These are phyloP conservation scores for Apostichopus californicus DNA, from an alignment of 35 echinoderm and acorn worm genomes.

Conservation along the genomic window DNA sequence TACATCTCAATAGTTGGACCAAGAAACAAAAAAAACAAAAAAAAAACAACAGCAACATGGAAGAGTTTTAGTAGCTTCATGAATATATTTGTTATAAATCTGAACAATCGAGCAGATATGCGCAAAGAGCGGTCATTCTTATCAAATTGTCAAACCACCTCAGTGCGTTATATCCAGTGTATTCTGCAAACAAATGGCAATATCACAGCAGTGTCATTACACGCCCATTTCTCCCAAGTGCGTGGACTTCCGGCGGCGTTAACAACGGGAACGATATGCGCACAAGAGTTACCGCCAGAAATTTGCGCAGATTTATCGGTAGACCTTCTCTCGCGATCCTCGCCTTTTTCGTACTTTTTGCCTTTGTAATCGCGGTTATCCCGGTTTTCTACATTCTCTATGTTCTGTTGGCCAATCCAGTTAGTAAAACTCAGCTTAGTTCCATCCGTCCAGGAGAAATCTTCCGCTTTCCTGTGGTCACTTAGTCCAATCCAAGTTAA, in stretches of 20 bases:
- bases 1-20: no score
- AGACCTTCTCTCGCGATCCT: neutral
- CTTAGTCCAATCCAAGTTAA: conserved; percentile 35
- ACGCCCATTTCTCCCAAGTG: conserved; percentile 23
- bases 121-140: no score
- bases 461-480: neutral
- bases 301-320: no score
- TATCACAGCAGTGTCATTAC: neutral
- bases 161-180: neutral
- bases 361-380: conserved; percentile 32
- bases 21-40: no score
- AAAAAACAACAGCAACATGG: no score
- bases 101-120: no score
- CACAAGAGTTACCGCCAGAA: neutral
- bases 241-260: neutral
- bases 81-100: no score
- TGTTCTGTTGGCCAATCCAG: conserved; percentile 33
- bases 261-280: neutral
- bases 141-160: no score
- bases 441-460: conserved; percentile 6
- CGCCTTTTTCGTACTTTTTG: neutral
- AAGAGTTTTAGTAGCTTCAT: no score
- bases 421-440: conserved; percentile 11
- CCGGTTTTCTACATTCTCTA: neutral
- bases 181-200: conserved; percentile 33